Conservation (phyloP, 1,140 invertebrate species). For the Galendromus occidentalis region DNA sequence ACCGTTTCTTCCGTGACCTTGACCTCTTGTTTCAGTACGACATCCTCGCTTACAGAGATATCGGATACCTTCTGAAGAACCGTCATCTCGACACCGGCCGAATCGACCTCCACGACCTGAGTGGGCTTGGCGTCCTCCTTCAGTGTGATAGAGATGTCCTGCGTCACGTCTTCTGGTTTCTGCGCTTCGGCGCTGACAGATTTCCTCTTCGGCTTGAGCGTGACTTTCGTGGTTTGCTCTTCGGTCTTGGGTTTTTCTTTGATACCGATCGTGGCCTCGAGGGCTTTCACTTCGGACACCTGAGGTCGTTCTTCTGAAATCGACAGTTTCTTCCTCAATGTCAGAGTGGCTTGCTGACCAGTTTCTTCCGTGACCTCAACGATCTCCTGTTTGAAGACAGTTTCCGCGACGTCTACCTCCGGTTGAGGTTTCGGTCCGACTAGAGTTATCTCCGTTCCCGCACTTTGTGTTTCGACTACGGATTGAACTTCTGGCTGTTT, state of each 20-base stretch:
- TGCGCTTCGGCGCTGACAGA: conserved; percentile 5
- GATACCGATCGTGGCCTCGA: conserved; percentile 12
- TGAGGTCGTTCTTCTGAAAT: conserved; percentile 11
- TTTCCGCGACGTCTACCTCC: not conserved
- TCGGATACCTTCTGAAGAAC: conserved; percentile 11
- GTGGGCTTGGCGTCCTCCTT: conserved; percentile 6
- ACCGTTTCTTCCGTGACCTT: conserved; percentile 16
- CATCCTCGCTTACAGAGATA: not conserved
- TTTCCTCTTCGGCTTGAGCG: conserved; percentile 7
- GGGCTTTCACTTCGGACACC: conserved; percentile 24
- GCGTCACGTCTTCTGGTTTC: conserved; percentile 10
- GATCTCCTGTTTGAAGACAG: not conserved
- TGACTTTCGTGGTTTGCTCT: not conserved
- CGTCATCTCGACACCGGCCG: too few relatives aligned
- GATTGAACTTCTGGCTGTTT: not conserved
- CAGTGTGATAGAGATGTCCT: not conserved
- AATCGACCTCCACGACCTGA: too few relatives aligned
- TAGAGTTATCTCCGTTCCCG: not conserved
- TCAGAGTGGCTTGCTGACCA: conserved; percentile 10
- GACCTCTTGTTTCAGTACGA: conserved; percentile 10
- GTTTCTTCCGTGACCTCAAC: conserved; percentile 8
- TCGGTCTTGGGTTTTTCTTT: conserved; percentile 6
- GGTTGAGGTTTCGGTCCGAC: not conserved
- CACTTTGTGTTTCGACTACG: not conserved
- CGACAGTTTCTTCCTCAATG: conserved; percentile 13